These are phyloP conservation scores for Adelges cooleyi DNA, from an alignment of 1,140 invertebrate genomes.

Conservation along the genomic window DNA sequence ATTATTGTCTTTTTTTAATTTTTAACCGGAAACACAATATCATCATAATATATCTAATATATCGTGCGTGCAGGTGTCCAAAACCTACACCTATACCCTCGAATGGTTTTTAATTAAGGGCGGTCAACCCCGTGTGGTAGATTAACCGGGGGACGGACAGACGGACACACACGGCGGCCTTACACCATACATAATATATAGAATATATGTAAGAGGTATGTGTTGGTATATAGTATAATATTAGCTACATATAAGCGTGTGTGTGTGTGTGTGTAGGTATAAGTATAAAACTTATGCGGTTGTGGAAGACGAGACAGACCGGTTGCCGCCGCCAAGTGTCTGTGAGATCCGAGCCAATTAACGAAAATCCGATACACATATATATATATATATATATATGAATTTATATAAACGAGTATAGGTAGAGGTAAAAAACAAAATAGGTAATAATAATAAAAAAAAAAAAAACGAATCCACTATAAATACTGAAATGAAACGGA, in stretches of 20 bases:
- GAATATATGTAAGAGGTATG: too few species aligned
- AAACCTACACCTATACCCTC: background rate
- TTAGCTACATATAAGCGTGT: too few species aligned
- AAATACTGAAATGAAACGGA: constrained; percentile 27
- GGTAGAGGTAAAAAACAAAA: background rate
- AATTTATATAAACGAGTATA: background rate
- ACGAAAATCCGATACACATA: constrained; percentile 2
- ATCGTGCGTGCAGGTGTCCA: background rate
- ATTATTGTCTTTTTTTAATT: too few species aligned
- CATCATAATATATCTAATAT: too few species aligned
- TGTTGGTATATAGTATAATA: too few species aligned
- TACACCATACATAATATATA: too few species aligned
- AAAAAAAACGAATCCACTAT: constrained; percentile 9
- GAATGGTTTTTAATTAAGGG: constrained; percentile 14
- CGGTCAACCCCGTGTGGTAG: background rate
- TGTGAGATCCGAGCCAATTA: constrained; percentile 27
- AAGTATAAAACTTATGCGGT: background rate
- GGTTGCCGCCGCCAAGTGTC: constrained; percentile 12
- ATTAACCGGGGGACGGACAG: too few species aligned
- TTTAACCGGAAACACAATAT: too few species aligned
- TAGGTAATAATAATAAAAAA: background rate
- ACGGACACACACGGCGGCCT: too few species aligned
- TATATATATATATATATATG: too few species aligned
- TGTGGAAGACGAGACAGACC: background rate
- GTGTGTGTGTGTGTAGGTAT: background rate